phyloP scores from a whole-genome alignment of 35 echinoderm and acorn worm species.

The Ophioderma brevispina region DNA sequence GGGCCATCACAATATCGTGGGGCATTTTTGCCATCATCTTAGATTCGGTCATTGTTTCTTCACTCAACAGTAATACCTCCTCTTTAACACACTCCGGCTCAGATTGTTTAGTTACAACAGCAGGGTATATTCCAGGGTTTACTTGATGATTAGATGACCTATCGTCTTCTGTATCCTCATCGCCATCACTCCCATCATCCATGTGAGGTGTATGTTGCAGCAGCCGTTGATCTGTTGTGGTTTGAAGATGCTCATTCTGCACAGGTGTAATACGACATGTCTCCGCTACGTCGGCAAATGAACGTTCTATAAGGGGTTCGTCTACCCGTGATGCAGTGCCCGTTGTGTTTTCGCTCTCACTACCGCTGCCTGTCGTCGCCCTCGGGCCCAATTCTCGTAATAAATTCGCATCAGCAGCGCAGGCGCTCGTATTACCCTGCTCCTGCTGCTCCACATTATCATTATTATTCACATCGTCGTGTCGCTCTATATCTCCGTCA shows the following conservation, averaged over 20 bases:
- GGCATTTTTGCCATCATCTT: constrained; percentile 33
- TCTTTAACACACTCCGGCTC: neutral
- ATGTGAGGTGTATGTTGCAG: neutral
- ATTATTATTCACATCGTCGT: constrained; percentile 15
- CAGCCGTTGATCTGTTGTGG: neutral
- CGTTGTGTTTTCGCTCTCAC: neutral
- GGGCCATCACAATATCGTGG: constrained; percentile 19
- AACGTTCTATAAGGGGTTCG: constrained; percentile 13
- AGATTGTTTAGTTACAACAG: neutral
- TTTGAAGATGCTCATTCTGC: neutral
- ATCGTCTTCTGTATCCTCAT: neutral
- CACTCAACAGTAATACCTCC: neutral
- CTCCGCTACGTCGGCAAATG: constrained; percentile 10
- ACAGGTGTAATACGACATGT: constrained; percentile 17
- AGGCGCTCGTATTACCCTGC: constrained; percentile 41
- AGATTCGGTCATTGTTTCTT: neutral
- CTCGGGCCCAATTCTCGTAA: constrained; percentile 61
- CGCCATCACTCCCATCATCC: constrained; percentile 21
- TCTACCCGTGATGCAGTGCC: constrained; percentile 5
- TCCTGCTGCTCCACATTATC: constrained; percentile 48
- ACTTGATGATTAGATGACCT: neutral
- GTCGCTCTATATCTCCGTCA: constrained; percentile 23
- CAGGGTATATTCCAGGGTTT: neutral
- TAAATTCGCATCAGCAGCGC: constrained; percentile 42
- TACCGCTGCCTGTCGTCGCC: constrained; percentile 21